phyloP scores from a whole-genome alignment of 2,113 vertebrate genomes.

The Centropus unirufus region DNA sequence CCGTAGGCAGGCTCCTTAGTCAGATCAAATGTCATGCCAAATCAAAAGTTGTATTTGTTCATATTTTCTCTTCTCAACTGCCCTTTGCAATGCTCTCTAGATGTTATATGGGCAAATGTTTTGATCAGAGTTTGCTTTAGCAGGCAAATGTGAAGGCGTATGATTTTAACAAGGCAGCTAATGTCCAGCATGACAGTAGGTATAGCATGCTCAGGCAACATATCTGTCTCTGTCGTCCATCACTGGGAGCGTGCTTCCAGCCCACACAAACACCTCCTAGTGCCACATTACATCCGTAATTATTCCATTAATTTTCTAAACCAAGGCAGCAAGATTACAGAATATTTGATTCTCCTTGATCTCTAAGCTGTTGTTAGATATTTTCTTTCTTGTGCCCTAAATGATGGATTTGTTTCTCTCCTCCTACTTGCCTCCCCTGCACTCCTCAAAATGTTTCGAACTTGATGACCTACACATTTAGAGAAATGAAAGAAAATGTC shows the following conservation, averaged over 20 bases:
- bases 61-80: fast-evolving
- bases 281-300: not conserved
- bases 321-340: not conserved
- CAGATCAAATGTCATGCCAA: not conserved
- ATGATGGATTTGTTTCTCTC: not conserved
- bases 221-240: not conserved
- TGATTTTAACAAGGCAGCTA: not conserved
- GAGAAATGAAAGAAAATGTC: not conserved
- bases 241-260: not conserved
- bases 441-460: not conserved
- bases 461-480: not conserved
- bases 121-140: not conserved
- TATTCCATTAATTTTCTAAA: not conserved
- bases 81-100: not conserved
- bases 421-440: not conserved
- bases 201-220: not conserved
- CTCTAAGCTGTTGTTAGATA: not conserved
- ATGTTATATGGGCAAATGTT: not conserved
- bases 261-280: not conserved
- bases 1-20: not conserved
- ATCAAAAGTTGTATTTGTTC: not conserved
- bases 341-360: not conserved
- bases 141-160: not conserved
- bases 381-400: not conserved
- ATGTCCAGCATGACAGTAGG: not conserved